A percentile compares a stretch with the other conserved stretches of the same genome.
These are phyloP conservation scores for Atrina japonica DNA, from an alignment of 2,888 invertebrate species.

Conservation along the genomic window DNA sequence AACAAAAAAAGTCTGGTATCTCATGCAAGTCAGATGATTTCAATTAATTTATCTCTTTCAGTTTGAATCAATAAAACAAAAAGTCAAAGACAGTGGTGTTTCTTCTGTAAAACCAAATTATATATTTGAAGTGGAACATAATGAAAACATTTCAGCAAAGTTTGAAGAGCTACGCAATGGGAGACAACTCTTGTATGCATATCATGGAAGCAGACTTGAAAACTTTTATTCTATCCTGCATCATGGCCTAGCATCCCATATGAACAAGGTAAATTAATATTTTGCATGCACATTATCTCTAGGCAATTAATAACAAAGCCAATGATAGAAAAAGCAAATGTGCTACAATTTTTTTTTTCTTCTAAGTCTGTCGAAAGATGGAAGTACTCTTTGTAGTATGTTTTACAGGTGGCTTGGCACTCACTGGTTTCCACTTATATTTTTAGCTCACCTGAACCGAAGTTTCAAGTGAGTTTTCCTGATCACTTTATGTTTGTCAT, in stretches of 20 bases:
- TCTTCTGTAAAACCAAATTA: conserved; percentile 68
- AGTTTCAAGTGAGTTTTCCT: too few species aligned
- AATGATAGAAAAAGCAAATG: too few species aligned
- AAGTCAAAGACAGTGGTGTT: conserved; percentile 71
- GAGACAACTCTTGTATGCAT: conserved; percentile 86
- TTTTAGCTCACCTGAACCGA: too few species aligned
- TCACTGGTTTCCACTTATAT: too few species aligned
- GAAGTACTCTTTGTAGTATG: too few species aligned
- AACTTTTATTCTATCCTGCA: conserved; percentile 91
- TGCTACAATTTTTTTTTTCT: too few species aligned
- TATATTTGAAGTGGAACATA: conserved; percentile 72
- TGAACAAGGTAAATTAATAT: conserved; percentile 83
- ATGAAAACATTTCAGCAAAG: conserved; percentile 57
- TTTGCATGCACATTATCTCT: neutral
- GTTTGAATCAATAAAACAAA: conserved; percentile 66
- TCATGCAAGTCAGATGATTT: too few species aligned
- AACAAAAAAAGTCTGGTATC: too few species aligned
- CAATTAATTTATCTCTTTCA: conserved; percentile 40
- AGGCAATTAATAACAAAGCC: neutral
- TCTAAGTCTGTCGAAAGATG: too few species aligned
- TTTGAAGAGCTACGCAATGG: conserved; percentile 62
- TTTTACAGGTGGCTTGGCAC: too few species aligned
- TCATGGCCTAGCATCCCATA: conserved; percentile 88
- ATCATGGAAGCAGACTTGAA: conserved; percentile 90
- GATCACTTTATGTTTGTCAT: too few species aligned